Evolutionary conservation across 2,797 vertebrate genomes (phyloP).

Genomic region (Oceanodroma leucorhoa): DNA sequence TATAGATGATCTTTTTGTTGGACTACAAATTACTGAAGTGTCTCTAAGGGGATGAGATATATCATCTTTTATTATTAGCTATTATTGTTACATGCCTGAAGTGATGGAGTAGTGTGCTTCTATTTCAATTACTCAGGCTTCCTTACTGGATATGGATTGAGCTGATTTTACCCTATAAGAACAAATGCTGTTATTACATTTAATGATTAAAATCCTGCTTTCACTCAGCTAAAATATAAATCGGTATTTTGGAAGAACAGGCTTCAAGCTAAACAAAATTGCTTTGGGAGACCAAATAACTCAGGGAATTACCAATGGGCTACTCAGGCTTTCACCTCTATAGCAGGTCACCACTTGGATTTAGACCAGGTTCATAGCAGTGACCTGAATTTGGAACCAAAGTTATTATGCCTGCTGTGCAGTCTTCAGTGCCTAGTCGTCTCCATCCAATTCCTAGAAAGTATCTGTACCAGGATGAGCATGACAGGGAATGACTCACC

Average conservation of each 20-base stretch:
- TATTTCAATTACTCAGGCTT: constrained; percentile 48
- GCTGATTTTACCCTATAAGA: constrained; percentile 50
- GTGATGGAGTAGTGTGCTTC: constrained; percentile 14
- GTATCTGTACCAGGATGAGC: background rate
- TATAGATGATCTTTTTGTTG: background rate
- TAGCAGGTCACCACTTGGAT: constrained; percentile 63
- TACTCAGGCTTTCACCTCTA: constrained; percentile 50
- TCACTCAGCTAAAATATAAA: constrained; percentile 60
- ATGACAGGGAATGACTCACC: background rate
- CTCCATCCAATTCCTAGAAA: constrained; percentile 11
- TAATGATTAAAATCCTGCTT: constrained; percentile 66
- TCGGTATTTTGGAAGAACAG: constrained; percentile 54
- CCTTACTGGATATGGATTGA: constrained; percentile 46
- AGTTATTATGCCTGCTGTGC: background rate
- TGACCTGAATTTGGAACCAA: constrained; percentile 40
- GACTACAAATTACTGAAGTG: constrained; percentile 13
- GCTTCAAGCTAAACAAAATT: constrained; percentile 69
- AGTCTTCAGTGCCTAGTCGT: background rate
- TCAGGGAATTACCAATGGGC: constrained; percentile 48
- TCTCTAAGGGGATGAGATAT: constrained; percentile 2
- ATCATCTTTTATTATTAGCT: constrained; percentile 55
- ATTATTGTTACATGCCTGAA: constrained; percentile 39
- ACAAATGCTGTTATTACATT: constrained; percentile 58
- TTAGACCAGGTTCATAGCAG: constrained; percentile 28
- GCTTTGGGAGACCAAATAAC: constrained; percentile 62